A percentile compares a stretch with the other conserved stretches of the same genome.
Evolutionary conservation across 2,888 invertebrate genomes (phyloP).

Genomic region (Limnephilus marmoratus): DNA sequence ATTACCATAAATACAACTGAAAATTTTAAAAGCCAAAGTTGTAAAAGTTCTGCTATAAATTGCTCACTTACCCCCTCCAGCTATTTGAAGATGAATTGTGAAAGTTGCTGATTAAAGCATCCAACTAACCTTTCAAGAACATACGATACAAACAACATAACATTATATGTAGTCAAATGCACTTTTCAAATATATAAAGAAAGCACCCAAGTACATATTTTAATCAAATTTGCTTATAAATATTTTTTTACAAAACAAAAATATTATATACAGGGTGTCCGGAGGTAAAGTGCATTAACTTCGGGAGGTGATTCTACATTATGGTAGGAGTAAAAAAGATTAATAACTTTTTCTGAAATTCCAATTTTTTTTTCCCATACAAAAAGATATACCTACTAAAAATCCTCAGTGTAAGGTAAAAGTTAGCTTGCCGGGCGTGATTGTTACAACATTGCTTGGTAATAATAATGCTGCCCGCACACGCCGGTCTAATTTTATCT

Average conservation of each 20-base stretch:
- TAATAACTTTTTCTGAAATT: too few relatives aligned
- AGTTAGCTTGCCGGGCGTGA: too few relatives aligned
- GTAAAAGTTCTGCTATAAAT: not conserved
- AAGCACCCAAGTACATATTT: not conserved
- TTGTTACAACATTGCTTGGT: too few relatives aligned
- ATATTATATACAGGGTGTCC: too few relatives aligned
- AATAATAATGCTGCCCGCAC: too few relatives aligned
- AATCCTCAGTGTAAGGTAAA: too few relatives aligned
- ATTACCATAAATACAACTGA: not conserved
- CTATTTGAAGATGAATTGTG: constrained; percentile 18
- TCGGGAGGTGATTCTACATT: too few relatives aligned
- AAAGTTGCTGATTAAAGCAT: constrained; percentile 21
- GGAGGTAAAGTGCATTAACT: too few relatives aligned
- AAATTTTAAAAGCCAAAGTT: not conserved
- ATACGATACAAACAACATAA: not conserved
- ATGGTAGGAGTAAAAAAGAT: too few relatives aligned
- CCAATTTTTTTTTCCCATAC: too few relatives aligned
- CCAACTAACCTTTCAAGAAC: constrained; percentile 28
- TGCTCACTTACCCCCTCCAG: constrained; percentile 5
- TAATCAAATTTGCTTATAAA: not conserved
- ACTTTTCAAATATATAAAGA: not conserved
- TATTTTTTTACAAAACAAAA: not conserved
- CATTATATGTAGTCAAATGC: not conserved
- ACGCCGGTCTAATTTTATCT: too few relatives aligned
- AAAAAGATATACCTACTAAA: too few relatives aligned